Evolutionary conservation across 2,113 vertebrate species (phyloP), one percentile per base, ranked within the genome.

Genomic region (Montifringilla adamsi): DNA sequence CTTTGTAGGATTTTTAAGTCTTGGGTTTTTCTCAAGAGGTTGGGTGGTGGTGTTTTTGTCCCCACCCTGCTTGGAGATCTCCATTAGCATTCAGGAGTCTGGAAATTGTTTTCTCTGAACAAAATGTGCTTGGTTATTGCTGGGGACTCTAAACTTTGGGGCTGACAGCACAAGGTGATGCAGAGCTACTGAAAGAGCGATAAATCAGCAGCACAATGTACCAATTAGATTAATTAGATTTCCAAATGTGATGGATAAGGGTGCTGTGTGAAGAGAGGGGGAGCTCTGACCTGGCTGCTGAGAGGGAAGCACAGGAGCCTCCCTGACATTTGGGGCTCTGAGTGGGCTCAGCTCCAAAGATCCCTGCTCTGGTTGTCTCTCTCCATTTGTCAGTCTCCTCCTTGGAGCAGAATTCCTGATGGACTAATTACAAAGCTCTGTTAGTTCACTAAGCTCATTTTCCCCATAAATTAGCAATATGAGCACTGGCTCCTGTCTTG

Each of bases 171-270:
- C 35, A 81, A 68, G 73, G 77, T 63, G 81, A 47, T 37, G 49
- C 60, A 66, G 81, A 66, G 43, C 50, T 75, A 49, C 46, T 49
- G 74, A 14, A 68, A 69, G 43, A 33, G 64, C 89, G 64, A 87
- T 69, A 63, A 73, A 82, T 79, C 50, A 83, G 70, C 81, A 82
- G 89, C 37, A 47, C 49, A 53, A 10, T 26, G 53, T 18, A 47
- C 46, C 91, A 93, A 76, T 96, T 91, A 93, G 77, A 93, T 95
- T 50, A 95, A 93, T 92, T 89, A 89, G 56, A 20, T 87, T 84
- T 63, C 58, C 47, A n/a, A 67, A 41, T 44, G 11, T 85, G 93
- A 87, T 91, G 70, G 66, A 49, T 95, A 78, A 26, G n/a, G 5
- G 1, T 6, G 41, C 17, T 39, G 10, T 35, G 20, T 8, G 49